Evolutionary conservation across 2,888 invertebrate genomes (phyloP).

Genomic region (Acrobeloides nanus): DNA sequence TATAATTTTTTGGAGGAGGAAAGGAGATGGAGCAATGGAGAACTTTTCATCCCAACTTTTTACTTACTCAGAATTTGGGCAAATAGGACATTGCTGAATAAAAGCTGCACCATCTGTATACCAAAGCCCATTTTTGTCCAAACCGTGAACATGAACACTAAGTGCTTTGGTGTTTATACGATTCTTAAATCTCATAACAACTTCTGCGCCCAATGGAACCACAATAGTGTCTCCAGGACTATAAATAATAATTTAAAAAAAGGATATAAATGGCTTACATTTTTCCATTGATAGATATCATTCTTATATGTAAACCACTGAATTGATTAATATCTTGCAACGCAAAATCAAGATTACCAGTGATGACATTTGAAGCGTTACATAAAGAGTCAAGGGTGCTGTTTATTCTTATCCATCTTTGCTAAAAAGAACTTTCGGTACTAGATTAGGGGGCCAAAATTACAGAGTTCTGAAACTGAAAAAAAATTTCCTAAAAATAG

Average conservation of each 20-base stretch:
- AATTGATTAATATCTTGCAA: constrained; percentile 25
- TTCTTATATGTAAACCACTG: constrained; percentile 31
- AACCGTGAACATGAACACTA: constrained; percentile 43
- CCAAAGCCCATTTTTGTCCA: constrained; percentile 43
- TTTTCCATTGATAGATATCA: constrained; percentile 31
- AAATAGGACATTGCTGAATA: no score
- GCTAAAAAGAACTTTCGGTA: no score
- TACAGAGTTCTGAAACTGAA: no score
- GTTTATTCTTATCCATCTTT: no score
- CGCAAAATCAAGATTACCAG: not conserved
- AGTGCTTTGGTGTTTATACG: constrained; percentile 33
- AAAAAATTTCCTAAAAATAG: no score
- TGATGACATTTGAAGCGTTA: not conserved
- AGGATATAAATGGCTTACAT: constrained; percentile 17
- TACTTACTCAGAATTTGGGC: constrained; percentile 26
- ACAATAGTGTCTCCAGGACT: constrained; percentile 42
- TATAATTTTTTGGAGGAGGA: no score
- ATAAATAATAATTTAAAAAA: constrained; percentile 5
- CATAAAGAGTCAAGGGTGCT: no score
- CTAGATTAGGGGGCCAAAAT: no score
- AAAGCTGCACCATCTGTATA: constrained; percentile 43
- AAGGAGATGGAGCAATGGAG: not conserved
- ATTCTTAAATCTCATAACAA: constrained; percentile 37
- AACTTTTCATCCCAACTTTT: not conserved
- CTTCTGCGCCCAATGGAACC: constrained; percentile 37